Percentiles rank a stretch among this genome's conserved stretches.
Conservation (phyloP, 2,113 vertebrate species). For the Cebus imitator region DNA sequence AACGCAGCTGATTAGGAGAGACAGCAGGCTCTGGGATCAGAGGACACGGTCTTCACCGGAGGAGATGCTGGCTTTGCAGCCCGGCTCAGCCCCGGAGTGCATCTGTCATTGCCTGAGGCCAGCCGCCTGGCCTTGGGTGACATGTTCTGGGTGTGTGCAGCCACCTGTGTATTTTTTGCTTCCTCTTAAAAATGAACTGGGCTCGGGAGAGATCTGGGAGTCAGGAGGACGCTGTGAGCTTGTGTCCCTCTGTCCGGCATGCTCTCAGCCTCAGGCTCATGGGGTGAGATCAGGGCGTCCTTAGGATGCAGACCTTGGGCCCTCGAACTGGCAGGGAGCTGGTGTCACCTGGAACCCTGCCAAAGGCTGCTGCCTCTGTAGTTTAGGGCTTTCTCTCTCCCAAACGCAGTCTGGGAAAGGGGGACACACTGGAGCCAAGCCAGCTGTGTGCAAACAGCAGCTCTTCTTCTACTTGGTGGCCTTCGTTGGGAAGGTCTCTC, state of each 20-base stretch:
- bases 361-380: neutral
- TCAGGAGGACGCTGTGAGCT: neutral
- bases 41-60: neutral
- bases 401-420: too few species aligned
- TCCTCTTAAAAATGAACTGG: neutral
- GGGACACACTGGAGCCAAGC: neutral
- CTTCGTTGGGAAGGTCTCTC: neutral
- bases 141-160: neutral
- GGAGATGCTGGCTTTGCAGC: neutral
- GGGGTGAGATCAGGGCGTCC: too few species aligned
- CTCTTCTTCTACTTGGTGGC: neutral
- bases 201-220: neutral
- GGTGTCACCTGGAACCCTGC: neutral
- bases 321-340: neutral
- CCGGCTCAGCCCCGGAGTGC: too few species aligned
- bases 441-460: neutral
- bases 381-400: neutral
- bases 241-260: neutral
- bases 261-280: neutral
- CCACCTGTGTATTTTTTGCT: neutral
- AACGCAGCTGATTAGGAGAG: fast-evolving
- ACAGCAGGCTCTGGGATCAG: neutral
- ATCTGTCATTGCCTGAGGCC: neutral
- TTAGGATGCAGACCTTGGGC: neutral
- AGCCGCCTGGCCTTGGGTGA: neutral